phyloP scores from a whole-genome alignment of 2,797 vertebrate genomes.

The Sebastes taczanowskii region DNA sequence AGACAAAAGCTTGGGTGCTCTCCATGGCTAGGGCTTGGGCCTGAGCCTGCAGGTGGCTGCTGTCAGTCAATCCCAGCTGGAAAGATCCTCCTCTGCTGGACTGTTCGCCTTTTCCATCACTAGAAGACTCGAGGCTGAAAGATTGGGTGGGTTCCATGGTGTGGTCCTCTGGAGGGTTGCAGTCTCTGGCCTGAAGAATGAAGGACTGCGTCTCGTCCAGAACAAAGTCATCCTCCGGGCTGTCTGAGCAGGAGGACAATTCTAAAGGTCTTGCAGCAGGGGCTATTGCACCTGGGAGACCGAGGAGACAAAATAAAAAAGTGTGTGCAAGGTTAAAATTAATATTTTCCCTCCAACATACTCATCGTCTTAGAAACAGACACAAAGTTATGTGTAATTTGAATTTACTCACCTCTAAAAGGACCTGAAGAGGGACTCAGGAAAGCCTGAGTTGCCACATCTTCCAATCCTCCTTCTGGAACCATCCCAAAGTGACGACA shows the following conservation, averaged over 20 bases:
- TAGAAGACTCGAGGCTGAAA: constrained; percentile 23
- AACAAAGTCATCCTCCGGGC: constrained; percentile 66
- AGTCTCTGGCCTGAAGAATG: constrained; percentile 32
- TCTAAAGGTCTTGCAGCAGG: background rate
- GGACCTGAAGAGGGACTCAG: constrained; percentile 45
- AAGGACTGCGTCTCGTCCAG: constrained; percentile 84
- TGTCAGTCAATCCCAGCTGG: constrained; percentile 66
- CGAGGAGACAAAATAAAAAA: background rate
- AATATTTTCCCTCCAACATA: background rate
- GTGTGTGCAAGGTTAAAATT: background rate
- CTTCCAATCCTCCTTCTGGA: constrained; percentile 49
- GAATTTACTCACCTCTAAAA: constrained; percentile 58
- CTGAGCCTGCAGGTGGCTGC: constrained; percentile 48
- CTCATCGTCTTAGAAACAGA: background rate
- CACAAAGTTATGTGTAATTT: background rate
- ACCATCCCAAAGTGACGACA: background rate
- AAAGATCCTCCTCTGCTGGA: constrained; percentile 50
- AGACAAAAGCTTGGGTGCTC: constrained; percentile 62
- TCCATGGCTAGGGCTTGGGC: constrained; percentile 46
- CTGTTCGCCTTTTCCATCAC: constrained; percentile 21
- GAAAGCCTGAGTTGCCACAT: constrained; percentile 80
- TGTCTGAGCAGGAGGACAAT: constrained; percentile 53
- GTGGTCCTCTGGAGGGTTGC: background rate
- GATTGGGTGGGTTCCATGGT: constrained; percentile 23
- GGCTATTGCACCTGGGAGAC: constrained; percentile 27